These are phyloP conservation scores for Oreochromis mossambicus DNA, from an alignment of 2,797 vertebrate species.

Conservation along the genomic window DNA sequence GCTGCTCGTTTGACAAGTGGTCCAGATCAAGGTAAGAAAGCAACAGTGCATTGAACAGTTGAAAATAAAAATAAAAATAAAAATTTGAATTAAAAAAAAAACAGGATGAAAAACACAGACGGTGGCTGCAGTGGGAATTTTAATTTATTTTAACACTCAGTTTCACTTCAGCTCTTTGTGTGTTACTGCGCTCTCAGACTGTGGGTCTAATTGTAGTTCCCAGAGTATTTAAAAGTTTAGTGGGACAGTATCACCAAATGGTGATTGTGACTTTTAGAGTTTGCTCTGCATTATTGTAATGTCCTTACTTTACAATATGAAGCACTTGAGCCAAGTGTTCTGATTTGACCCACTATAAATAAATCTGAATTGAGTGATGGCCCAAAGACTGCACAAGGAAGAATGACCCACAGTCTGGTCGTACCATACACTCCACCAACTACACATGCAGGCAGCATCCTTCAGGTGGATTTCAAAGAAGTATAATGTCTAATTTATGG, in stretches of 20 bases:
- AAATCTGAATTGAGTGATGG: no score
- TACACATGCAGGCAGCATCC: neutral
- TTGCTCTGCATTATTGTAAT: neutral
- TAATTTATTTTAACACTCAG: neutral
- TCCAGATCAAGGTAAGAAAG: rapidly evolving
- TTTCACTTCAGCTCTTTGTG: neutral
- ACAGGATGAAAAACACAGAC: neutral
- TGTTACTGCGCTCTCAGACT: rapidly evolving
- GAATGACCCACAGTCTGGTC: neutral
- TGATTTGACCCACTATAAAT: rapidly evolving
- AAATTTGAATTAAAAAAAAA: rapidly evolving
- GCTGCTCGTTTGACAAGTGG: rapidly evolving
- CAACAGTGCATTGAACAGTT: rapidly evolving
- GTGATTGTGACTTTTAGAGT: rapidly evolving
- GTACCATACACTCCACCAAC: rapidly evolving
- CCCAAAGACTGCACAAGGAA: no score
- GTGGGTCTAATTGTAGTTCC: neutral
- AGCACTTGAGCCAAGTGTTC: no score
- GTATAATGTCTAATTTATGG: rapidly evolving
- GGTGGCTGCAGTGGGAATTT: rapidly evolving
- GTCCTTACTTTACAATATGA: neutral
- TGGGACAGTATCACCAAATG: rapidly evolving
- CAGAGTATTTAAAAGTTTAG: neutral
- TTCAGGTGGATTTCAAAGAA: neutral
- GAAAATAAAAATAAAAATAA: rapidly evolving